Conservation (phyloP, 2,797 vertebrate genomes). For the Tokudaia tokunoshimensis region DNA sequence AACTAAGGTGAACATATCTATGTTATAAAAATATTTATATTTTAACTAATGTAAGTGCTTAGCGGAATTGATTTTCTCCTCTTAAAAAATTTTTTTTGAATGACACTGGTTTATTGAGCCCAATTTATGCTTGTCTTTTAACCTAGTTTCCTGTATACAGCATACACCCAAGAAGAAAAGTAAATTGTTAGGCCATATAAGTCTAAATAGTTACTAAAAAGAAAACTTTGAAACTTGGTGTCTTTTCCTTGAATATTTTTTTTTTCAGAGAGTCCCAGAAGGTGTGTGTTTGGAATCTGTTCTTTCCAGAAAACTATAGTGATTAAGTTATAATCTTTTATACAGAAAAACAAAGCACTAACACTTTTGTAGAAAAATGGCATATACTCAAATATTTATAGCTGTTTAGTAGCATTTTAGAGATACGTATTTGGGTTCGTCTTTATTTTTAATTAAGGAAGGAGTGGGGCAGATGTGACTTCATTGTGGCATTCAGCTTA, state of each 20-base stretch:
- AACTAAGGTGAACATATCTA: not conserved
- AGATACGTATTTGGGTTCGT: slow-evolving; percentile 85
- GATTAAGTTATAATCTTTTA: slow-evolving; percentile 52
- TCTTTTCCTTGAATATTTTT: slow-evolving; percentile 52
- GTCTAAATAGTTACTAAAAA: slow-evolving; percentile 31
- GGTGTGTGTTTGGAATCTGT: not conserved
- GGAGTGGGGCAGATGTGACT: slow-evolving; percentile 89
- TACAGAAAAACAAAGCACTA: slow-evolving; percentile 86
- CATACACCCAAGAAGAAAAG: slow-evolving; percentile 18
- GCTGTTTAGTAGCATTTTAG: slow-evolving; percentile 89
- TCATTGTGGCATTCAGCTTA: slow-evolving; percentile 95
- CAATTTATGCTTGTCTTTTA: not conserved
- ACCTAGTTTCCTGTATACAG: not conserved
- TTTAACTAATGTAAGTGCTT: slow-evolving; percentile 39
- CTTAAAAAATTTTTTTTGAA: not conserved
- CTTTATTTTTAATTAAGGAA: slow-evolving; percentile 68
- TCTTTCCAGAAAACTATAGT: slow-evolving; percentile 24
- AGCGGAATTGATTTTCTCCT: slow-evolving; percentile 13
- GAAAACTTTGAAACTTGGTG: slow-evolving; percentile 10
- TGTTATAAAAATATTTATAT: not conserved
- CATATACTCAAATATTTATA: slow-evolving; percentile 99
- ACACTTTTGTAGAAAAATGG: slow-evolving; percentile 88
- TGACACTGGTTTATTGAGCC: not conserved
- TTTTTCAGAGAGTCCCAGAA: not conserved
- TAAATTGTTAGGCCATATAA: not conserved